Conservation (phyloP, 2,113 vertebrate species). For the Prinia subflava region DNA sequence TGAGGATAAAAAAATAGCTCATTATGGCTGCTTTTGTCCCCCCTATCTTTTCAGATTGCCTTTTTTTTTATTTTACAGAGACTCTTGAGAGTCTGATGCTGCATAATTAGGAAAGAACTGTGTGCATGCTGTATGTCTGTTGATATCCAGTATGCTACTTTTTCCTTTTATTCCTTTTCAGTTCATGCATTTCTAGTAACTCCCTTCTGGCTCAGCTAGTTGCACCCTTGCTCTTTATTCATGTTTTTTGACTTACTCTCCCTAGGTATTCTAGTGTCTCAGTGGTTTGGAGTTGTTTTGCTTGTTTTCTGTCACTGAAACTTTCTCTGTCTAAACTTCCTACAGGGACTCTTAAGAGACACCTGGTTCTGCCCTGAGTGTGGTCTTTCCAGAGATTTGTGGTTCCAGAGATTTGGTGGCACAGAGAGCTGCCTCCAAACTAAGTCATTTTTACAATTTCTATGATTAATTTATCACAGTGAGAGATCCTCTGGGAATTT, state of each 20-base stretch:
- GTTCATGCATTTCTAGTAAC: neutral
- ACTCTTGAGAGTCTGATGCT: neutral
- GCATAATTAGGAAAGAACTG: neutral
- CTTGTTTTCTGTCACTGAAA: neutral
- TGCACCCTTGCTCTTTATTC: neutral
- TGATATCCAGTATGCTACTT: neutral
- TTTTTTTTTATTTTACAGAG: neutral
- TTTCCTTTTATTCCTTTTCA: neutral
- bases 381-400: neutral
- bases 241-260: neutral
- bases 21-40: neutral
- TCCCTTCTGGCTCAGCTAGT: neutral
- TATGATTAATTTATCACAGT: neutral
- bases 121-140: neutral
- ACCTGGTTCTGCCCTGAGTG: neutral
- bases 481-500: neutral
- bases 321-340: neutral
- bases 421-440: neutral
- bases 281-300: neutral
- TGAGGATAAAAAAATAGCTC: neutral
- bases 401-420: neutral
- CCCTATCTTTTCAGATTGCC: neutral
- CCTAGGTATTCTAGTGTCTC: neutral
- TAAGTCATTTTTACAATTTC: neutral
- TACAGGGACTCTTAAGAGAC: neutral